A percentile compares a stretch with the other conserved stretches of the same genome.
phyloP scores from a whole-genome alignment of 2,113 vertebrate genomes.

The Campylomormyrus tamandua region DNA sequence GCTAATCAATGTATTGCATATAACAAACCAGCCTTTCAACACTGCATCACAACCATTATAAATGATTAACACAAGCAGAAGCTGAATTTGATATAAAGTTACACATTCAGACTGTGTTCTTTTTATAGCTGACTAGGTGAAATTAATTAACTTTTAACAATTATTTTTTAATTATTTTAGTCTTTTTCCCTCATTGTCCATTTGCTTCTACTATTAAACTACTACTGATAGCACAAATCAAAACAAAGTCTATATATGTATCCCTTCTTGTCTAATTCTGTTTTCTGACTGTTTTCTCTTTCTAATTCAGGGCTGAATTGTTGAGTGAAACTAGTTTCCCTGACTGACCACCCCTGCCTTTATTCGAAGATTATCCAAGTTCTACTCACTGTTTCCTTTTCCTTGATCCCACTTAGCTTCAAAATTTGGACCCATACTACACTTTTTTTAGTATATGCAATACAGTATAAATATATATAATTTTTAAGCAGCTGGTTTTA shows the following conservation, averaged over 20 bases:
- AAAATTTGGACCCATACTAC: constrained; percentile 47
- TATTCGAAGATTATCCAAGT: constrained; percentile 61
- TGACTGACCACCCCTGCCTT: constrained; percentile 66
- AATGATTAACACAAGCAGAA: background rate
- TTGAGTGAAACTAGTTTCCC: constrained; percentile 78
- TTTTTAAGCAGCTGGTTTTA: constrained; percentile 37
- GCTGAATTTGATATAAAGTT: background rate
- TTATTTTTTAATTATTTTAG: background rate
- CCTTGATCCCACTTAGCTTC: constrained; percentile 39
- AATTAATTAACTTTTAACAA: background rate
- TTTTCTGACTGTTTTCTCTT: constrained; percentile 63
- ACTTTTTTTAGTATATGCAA: constrained; percentile 16
- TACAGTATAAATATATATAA: constrained; percentile 28
- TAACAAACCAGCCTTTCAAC: background rate
- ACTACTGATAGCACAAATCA: constrained; percentile 9
- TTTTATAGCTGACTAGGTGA: background rate
- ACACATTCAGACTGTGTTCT: background rate
- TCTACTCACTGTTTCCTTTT: constrained; percentile 49
- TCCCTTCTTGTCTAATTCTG: constrained; percentile 44
- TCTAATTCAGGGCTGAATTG: constrained; percentile 74
- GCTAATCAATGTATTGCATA: background rate
- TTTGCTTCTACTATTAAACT: constrained; percentile 10
- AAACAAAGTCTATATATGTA: constrained; percentile 1
- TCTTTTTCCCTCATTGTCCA: constrained; percentile 3
- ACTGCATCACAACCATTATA: background rate